phyloP scores from a whole-genome alignment of 2,888 invertebrate genomes.

The Craniophora ligustri region DNA sequence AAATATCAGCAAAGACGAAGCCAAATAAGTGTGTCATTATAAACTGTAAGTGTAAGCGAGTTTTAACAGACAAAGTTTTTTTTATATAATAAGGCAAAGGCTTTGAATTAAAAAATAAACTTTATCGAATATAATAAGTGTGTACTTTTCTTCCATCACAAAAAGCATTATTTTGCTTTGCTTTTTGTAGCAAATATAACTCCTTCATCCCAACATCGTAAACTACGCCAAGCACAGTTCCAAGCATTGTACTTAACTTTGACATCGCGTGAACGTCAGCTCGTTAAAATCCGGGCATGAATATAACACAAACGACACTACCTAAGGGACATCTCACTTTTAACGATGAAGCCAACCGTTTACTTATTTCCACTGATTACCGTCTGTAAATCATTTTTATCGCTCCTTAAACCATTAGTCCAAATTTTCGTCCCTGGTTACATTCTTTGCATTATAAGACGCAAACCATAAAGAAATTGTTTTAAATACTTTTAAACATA shows the following conservation, averaged over 20 bases:
- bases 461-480: conserved; percentile 18
- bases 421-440: conserved; percentile 48
- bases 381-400: conserved; percentile 75
- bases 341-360: conserved; percentile 38
- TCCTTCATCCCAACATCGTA: background rate
- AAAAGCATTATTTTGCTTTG: too few species aligned
- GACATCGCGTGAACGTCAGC: conserved; percentile 24
- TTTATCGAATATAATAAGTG: too few species aligned
- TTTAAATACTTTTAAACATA: conserved; percentile 4
- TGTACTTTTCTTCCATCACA: too few species aligned
- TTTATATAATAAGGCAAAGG: too few species aligned
- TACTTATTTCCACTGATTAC: conserved; percentile 63
- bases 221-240: background rate
- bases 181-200: too few species aligned
- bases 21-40: too few species aligned
- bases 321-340: conserved; percentile 21
- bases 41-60: too few species aligned
- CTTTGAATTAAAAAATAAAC: too few species aligned
- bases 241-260: conserved; percentile 27
- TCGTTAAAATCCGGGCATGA: conserved; percentile 32
- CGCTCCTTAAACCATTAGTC: conserved; percentile 62
- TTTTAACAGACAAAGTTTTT: too few species aligned
- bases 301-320: conserved; percentile 27
- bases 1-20: too few species aligned
- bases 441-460: conserved; percentile 24